Evolutionary conservation across 2,797 vertebrate genomes (phyloP).

Genomic region (Hirundo rustica): DNA sequence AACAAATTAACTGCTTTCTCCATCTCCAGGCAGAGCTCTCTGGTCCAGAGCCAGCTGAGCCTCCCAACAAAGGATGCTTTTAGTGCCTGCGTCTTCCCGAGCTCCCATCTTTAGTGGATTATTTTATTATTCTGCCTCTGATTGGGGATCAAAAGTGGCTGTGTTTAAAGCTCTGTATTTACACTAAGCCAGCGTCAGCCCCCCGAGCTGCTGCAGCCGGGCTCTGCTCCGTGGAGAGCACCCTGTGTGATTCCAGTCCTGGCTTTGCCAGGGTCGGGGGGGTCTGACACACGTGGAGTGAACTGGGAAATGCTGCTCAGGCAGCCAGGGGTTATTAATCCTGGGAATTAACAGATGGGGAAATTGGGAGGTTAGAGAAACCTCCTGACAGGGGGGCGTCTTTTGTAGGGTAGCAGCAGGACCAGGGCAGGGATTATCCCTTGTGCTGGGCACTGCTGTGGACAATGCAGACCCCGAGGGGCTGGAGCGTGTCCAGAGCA

Average conservation of each 20-base stretch:
- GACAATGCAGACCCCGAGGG: not conserved
- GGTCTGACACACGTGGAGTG: not conserved
- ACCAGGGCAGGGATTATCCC: not conserved
- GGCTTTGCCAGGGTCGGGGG: not conserved
- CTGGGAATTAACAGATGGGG: not conserved
- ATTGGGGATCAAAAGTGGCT: not conserved
- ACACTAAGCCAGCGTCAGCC: not conserved
- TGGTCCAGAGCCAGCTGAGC: constrained; percentile 26
- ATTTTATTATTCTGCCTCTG: not conserved
- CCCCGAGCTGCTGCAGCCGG: constrained; percentile 2
- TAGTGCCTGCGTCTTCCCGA: not conserved
- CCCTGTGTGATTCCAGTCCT: not conserved
- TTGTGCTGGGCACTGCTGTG: not conserved
- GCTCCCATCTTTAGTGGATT: constrained; percentile 2
- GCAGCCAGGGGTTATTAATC: not conserved
- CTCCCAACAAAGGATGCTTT: constrained; percentile 37
- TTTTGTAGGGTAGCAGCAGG: not conserved
- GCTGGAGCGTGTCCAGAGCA: rapidly evolving
- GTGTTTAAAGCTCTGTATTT: not conserved
- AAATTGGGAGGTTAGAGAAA: not conserved
- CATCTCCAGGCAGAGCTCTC: not conserved
- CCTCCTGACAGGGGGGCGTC: not conserved
- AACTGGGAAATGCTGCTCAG: not conserved
- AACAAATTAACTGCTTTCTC: constrained; percentile 55
- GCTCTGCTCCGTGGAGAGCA: constrained; percentile 13